These are phyloP conservation scores for Sisyra nigra DNA, from an alignment of 2,888 invertebrate genomes.

Conservation along the genomic window DNA sequence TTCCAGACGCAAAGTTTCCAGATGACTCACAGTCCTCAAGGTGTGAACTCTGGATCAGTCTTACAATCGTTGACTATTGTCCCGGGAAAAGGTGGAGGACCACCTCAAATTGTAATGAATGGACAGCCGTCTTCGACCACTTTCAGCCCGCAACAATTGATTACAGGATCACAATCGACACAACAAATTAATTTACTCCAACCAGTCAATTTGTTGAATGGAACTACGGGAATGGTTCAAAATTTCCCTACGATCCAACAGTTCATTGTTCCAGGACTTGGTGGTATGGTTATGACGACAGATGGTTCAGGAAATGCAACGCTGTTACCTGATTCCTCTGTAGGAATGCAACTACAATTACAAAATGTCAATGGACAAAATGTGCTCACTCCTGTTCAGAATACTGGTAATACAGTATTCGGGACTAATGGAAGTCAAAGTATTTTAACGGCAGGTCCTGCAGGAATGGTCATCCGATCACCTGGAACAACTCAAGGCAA, in stretches of 20 bases:
- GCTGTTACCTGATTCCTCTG: slow-evolving; percentile 49
- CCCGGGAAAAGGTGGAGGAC: slow-evolving; percentile 55
- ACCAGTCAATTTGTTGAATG: slow-evolving; percentile 66
- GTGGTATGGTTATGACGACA: slow-evolving; percentile 71
- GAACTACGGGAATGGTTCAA: slow-evolving; percentile 48
- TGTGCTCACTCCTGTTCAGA: slow-evolving; percentile 56
- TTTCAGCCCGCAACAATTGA: slow-evolving; percentile 50
- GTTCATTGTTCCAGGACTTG: slow-evolving; percentile 62
- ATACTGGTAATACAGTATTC: slow-evolving; percentile 38
- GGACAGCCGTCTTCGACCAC: slow-evolving; percentile 41
- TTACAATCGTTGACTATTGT: slow-evolving; percentile 62
- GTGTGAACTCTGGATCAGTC: slow-evolving; percentile 48
- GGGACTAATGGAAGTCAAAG: slow-evolving; percentile 42
- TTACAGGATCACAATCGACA: slow-evolving; percentile 32
- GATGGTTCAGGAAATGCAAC: slow-evolving; percentile 50
- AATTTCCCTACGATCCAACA: slow-evolving; percentile 70
- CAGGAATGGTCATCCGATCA: slow-evolving; percentile 64
- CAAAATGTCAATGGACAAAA: slow-evolving; percentile 69
- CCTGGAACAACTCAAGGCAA: slow-evolving; percentile 53
- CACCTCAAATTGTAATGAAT: slow-evolving; percentile 63
- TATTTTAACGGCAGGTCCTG: slow-evolving; percentile 46
- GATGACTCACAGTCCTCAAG: slow-evolving; percentile 45
- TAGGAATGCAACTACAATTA: slow-evolving; percentile 59
- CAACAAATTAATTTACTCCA: slow-evolving; percentile 60
- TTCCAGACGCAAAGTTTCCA: slow-evolving; percentile 65